Conservation (phyloP, 2,888 invertebrate genomes). For the Drosophila kambysellisi region DNA sequence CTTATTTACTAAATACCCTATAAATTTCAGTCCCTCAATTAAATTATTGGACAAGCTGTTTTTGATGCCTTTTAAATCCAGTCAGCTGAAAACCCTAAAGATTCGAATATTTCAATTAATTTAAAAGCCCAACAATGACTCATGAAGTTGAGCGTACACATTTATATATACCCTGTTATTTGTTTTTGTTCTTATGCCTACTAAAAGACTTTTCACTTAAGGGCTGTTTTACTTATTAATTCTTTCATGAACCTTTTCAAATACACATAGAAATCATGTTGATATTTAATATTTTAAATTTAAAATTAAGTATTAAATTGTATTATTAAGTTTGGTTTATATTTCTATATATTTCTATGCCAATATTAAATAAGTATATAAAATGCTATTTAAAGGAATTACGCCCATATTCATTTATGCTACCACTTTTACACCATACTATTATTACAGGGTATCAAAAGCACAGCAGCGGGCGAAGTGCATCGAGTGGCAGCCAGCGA, state of each 20-base stretch:
- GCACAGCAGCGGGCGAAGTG: conserved; percentile 1
- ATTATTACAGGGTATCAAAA: conserved; percentile 1
- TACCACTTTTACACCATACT: not conserved
- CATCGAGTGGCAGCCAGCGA: conserved; percentile 21
- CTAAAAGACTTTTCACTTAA: not conserved
- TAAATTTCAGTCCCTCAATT: not conserved
- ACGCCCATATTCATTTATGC: not conserved
- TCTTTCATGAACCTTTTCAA: not conserved
- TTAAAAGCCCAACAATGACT: not conserved
- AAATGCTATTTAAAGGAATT: not conserved
- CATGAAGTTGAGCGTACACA: not conserved
- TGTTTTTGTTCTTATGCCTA: not conserved
- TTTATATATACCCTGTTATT: not conserved
- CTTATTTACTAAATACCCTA: not conserved
- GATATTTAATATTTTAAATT: not conserved
- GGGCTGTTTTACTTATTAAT: not conserved
- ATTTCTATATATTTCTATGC: not conserved
- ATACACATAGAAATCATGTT: not conserved
- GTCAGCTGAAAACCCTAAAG: too few relatives aligned
- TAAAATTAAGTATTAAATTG: not conserved
- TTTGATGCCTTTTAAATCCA: not conserved
- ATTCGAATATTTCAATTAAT: not conserved
- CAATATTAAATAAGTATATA: not conserved
- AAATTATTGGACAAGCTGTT: not conserved
- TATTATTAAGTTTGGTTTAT: not conserved